These are phyloP conservation scores for Plebejus argus DNA, from an alignment of 2,888 invertebrate genomes.

Conservation along the genomic window DNA sequence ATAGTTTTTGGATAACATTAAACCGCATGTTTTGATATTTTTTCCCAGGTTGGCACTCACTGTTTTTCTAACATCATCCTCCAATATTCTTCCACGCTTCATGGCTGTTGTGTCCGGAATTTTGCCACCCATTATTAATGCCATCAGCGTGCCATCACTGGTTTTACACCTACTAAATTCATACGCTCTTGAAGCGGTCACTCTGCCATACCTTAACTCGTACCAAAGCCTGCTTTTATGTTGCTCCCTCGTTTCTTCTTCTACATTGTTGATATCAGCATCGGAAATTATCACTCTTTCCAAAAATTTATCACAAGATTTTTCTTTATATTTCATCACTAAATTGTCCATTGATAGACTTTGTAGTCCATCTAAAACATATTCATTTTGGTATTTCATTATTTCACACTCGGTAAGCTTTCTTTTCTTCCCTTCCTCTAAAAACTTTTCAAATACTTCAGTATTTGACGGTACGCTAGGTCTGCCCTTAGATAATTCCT, in stretches of 20 bases:
- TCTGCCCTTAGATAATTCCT: conserved; percentile 44
- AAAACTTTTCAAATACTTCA: conserved; percentile 39
- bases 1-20: no score
- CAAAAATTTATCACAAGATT: no score
- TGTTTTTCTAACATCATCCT: neutral
- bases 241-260: neutral
- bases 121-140: no score
- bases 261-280: neutral
- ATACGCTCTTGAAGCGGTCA: neutral
- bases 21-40: no score
- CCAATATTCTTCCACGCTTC: neutral
- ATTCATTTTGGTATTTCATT: no score
- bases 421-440: conserved; percentile 42
- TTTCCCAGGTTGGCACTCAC: neutral
- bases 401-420: conserved; percentile 29
- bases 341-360: no score
- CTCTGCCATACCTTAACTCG: neutral
- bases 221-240: neutral
- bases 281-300: no score
- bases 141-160: no score
- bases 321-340: no score
- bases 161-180: neutral
- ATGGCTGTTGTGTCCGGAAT: neutral
- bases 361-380: no score
- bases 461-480: conserved; percentile 5